Base-by-base conservation (phyloP, 2,797 vertebrate genomes). In the Chlorospingus flavigularis region DNA sequence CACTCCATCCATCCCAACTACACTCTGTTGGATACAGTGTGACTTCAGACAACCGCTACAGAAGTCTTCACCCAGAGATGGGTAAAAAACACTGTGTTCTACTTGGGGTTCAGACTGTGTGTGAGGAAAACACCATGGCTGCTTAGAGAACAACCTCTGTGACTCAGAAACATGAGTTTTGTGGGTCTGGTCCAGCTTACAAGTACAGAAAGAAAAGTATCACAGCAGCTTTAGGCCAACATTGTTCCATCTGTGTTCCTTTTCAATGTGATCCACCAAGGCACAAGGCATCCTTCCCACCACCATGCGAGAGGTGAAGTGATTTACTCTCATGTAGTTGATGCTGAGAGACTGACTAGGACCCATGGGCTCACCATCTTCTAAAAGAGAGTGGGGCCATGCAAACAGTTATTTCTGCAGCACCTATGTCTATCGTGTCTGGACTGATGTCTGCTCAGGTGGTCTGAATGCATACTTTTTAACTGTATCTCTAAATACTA, bases 201-300 rank as follows among this genome's bases (percentile, higher is more conserved):
- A 43, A 13, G 17, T 5, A 54, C 30, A 65, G 33, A 65, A 66
- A 73, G 7, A 33, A 17, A 72, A 54, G 6, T 7, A 75, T 13
- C 37, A 30, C 6, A 62, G 45, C 35, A 66, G 31, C 11, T 33
- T 75, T 23, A 61, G 66, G 12, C 16, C 65, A 86, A 17, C 9
- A 17, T 20, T 11, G 3, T 2, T 23, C 12, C 23, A 6, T 6
- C 14, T 4, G 17, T 15, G 17, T 1, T 20, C 15, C 2, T 5
- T 8, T 6, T 48, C 54, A 33, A 0, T 17, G 8, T 0, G 3
- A 43, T 7, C 13, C 10, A 2, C 9, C 2, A 35, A n/a, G 17
- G 40, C 16, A 55, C 24, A 39, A 76, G 5, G 43, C 30, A 83
- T n/a, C 42, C 30, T 74, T 17, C 37, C 11, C 42, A 7, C 13